These are phyloP conservation scores for Cynocephalus volans DNA, from an alignment of 2,113 vertebrate species.

Conservation along the genomic window DNA sequence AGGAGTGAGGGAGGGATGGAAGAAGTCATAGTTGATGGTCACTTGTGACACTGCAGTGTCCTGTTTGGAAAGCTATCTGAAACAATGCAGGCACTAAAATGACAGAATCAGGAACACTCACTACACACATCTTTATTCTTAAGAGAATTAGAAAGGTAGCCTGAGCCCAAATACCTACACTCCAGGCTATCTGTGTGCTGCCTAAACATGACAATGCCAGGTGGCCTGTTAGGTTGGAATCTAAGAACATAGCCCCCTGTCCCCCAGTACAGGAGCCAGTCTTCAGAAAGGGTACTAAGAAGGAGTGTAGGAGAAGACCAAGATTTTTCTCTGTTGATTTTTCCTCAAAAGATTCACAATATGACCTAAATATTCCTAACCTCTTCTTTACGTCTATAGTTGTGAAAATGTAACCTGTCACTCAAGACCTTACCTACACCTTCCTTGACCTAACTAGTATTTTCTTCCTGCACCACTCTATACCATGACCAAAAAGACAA, in stretches of 20 bases:
- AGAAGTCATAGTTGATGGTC: not conserved
- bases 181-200: not conserved
- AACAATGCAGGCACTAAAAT: not conserved
- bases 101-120: not conserved
- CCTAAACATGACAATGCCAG: not conserved
- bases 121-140: not conserved
- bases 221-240: not conserved
- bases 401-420: not conserved
- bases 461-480: not conserved
- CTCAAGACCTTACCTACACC: not conserved
- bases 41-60: not conserved
- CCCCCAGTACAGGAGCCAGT: not conserved
- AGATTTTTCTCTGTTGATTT: not conserved
- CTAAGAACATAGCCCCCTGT: not conserved
- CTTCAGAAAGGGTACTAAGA: not conserved
- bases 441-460: not conserved
- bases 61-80: not conserved
- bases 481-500: too few relatives aligned
- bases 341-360: not conserved
- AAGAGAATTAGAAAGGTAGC: not conserved
- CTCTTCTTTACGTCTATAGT: not conserved
- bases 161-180: not conserved
- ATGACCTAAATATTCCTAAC: not conserved
- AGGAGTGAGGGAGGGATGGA: not conserved
- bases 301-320: not conserved